Evolutionary conservation across 2,888 invertebrate species (phyloP).

Genomic region (Luperina nickerlii): DNA sequence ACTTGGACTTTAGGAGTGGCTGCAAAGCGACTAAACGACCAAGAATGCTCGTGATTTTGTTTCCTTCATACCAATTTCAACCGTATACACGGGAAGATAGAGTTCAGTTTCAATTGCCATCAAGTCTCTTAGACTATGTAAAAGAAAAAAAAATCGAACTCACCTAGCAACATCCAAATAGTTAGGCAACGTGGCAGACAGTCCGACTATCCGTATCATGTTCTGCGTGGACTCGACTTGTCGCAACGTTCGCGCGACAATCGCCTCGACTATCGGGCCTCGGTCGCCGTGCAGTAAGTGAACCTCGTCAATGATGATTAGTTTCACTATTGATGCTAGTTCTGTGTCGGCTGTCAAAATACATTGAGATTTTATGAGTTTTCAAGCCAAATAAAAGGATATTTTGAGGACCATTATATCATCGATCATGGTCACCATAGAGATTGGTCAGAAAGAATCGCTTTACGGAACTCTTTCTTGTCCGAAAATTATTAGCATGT

Average conservation of each 20-base stretch:
- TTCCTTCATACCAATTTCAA: background rate
- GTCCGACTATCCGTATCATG: conserved; percentile 99
- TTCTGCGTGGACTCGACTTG: conserved; percentile 97
- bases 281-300: conserved; percentile 99
- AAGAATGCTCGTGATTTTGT: background rate
- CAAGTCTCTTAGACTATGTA: too few species aligned
- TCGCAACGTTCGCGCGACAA: conserved; percentile 98
- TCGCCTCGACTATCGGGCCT: conserved; percentile 99
- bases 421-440: too few species aligned
- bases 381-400: too few species aligned
- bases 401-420: too few species aligned
- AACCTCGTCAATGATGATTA: conserved; percentile 99
- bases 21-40: background rate
- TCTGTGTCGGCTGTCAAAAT: conserved; percentile 93
- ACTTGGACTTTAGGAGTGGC: background rate
- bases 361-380: too few species aligned
- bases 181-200: conserved; percentile 99
- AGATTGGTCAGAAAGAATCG: too few species aligned
- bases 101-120: background rate
- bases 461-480: too few species aligned
- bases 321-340: conserved; percentile 96
- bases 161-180: conserved; percentile 97
- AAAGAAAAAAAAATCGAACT: conserved; percentile 3
- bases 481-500: too few species aligned
- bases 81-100: rapidly evolving